A percentile compares a stretch with the other conserved stretches of the same genome.
These are phyloP conservation scores for Dinocampus coccinellae DNA, from an alignment of 2,888 invertebrate genomes.

Conservation along the genomic window DNA sequence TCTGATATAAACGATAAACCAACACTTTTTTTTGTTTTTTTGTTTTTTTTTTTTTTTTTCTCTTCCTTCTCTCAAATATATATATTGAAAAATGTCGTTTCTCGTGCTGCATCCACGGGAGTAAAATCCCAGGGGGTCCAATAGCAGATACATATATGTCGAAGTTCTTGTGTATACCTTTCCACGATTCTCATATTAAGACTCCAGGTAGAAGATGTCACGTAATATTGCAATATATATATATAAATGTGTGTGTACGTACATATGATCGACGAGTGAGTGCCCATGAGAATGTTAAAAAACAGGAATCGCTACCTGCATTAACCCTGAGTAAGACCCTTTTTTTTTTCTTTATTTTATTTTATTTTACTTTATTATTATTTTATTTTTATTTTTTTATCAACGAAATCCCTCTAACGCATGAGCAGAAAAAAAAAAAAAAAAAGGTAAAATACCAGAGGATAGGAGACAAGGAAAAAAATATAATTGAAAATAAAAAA, in stretches of 20 bases:
- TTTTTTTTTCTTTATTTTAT: too few species aligned
- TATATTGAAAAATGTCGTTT: background rate
- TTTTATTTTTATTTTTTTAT: too few species aligned
- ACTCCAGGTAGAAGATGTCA: conserved; percentile 23
- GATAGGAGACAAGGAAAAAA: background rate
- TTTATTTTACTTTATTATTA: too few species aligned
- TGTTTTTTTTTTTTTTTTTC: too few species aligned
- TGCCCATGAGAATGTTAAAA: conserved; percentile 16
- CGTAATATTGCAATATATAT: background rate
- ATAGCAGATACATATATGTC: conserved; percentile 2
- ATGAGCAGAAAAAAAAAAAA: conserved; percentile 23
- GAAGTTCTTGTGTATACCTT: background rate
- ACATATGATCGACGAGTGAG: conserved; percentile 19
- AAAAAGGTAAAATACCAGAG: too few species aligned
- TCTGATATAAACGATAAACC: conserved; percentile 51
- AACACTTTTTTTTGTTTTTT: conserved; percentile 43
- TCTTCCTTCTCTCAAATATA: too few species aligned
- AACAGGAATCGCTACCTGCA: conserved; percentile 31
- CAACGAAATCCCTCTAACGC: background rate
- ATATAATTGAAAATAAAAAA: conserved; percentile 19
- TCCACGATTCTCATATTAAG: conserved; percentile 4
- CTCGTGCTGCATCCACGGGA: background rate
- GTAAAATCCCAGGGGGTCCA: conserved; percentile 9
- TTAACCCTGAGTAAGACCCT: conserved; percentile 11
- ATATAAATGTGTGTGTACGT: conserved; percentile 1